Conservation (phyloP, 1,140 invertebrate genomes). For the Dufourea novaeangliae region DNA sequence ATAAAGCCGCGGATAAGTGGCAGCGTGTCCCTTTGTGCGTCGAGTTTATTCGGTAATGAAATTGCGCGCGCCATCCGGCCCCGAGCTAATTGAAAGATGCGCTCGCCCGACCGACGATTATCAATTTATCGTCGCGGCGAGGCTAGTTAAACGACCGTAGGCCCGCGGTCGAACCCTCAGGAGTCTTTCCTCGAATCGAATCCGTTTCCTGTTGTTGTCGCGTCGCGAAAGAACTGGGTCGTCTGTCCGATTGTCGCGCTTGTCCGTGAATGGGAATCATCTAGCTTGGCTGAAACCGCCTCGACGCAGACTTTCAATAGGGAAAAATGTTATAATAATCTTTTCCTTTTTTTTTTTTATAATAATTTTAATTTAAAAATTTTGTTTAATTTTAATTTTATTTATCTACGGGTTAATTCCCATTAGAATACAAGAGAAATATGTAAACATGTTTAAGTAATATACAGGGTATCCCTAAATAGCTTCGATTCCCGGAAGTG, state of each 20-base stretch:
- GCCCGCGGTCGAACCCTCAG: neutral
- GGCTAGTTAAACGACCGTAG: slow-evolving; percentile 7
- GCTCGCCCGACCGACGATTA: slow-evolving; percentile 25
- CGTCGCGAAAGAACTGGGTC: neutral
- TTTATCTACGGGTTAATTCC: too few relatives aligned
- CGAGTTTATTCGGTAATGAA: slow-evolving; percentile 28
- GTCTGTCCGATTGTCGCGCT: neutral
- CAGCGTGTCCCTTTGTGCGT: neutral
- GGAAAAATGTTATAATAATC: too few relatives aligned
- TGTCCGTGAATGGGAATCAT: neutral
- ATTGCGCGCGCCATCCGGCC: slow-evolving; percentile 38
- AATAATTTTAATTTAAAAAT: too few relatives aligned
- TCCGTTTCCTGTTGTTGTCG: slow-evolving; percentile 15
- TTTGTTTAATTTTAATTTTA: too few relatives aligned
- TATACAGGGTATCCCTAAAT: too few relatives aligned
- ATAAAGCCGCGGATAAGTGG: slow-evolving; percentile 18
- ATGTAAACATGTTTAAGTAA: too few relatives aligned
- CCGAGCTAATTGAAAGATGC: slow-evolving; percentile 45
- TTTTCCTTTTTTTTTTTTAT: too few relatives aligned
- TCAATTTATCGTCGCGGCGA: slow-evolving; percentile 31
- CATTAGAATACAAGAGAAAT: too few relatives aligned
- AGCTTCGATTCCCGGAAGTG: too few relatives aligned
- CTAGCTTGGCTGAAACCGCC: neutral
- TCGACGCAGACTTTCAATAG: too few relatives aligned
- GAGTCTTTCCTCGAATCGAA: neutral